Evolutionary conservation across 2,888 invertebrate genomes (phyloP).

Genomic region (Acheta domesticus): DNA sequence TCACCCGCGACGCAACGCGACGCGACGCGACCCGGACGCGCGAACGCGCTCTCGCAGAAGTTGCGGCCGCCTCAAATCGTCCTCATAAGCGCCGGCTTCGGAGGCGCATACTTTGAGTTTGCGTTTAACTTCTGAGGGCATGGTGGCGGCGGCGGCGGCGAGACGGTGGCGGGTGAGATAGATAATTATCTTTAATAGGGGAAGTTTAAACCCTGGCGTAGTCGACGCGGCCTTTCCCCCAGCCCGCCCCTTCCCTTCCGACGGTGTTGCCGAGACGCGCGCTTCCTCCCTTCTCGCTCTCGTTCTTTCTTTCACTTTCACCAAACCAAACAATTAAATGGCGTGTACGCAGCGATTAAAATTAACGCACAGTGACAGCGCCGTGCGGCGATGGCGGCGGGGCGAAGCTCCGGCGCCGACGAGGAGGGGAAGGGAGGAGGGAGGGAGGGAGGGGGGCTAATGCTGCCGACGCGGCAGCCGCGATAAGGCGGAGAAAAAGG

Average conservation of each 20-base stretch:
- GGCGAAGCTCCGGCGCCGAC: too few relatives aligned
- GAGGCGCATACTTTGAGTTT: constrained; percentile 5
- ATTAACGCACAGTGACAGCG: not conserved
- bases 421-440: too few relatives aligned
- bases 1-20: too few relatives aligned
- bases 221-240: not conserved
- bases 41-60: not conserved
- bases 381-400: too few relatives aligned
- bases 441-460: too few relatives aligned
- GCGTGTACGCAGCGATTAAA: not conserved
- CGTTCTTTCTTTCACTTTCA: not conserved
- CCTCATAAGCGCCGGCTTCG: constrained; percentile 1
- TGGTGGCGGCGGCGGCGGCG: not conserved
- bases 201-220: constrained; percentile 18
- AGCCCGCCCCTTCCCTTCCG: not conserved
- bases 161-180: not conserved
- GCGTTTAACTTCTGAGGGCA: not conserved
- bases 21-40: too few relatives aligned
- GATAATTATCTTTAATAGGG: constrained; percentile 18
- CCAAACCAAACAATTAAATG: constrained; percentile 1
- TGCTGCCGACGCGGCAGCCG: too few relatives aligned
- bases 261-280: not conserved
- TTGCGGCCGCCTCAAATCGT: constrained; percentile 1
- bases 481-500: too few relatives aligned
- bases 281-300: not conserved